phyloP scores from a whole-genome alignment of 2,797 vertebrate genomes.

The Fistularia tabacaria region DNA sequence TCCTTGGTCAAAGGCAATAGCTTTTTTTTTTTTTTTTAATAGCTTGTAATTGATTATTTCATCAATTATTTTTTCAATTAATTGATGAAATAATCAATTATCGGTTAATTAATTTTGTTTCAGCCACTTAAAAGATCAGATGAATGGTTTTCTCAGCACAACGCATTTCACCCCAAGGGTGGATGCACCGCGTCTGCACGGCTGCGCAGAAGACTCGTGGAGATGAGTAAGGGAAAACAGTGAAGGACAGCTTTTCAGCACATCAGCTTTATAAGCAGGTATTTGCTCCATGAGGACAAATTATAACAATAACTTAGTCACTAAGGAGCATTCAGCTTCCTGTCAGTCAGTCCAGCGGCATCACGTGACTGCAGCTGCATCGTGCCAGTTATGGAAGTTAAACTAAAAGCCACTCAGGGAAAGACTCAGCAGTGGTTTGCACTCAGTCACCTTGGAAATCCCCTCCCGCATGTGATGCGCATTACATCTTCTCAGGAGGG shows the following conservation, averaged over 20 bases:
- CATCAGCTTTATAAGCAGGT: slow-evolving; percentile 32
- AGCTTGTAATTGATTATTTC: too few species aligned
- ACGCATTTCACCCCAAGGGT: too few species aligned
- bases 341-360: slow-evolving; percentile 8
- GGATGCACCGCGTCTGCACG: too few species aligned
- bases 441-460: slow-evolving; percentile 24
- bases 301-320: slow-evolving; percentile 18
- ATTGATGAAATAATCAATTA: too few species aligned
- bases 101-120: too few species aligned
- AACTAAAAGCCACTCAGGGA: slow-evolving; percentile 13
- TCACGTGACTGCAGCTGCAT: slow-evolving; percentile 8
- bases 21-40: too few species aligned
- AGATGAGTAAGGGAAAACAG: not conserved
- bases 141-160: too few species aligned
- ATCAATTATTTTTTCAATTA: too few species aligned
- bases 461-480: slow-evolving; percentile 14
- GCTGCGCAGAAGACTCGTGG: not conserved
- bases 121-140: too few species aligned
- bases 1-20: too few species aligned
- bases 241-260: slow-evolving; percentile 2
- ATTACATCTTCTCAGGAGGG: slow-evolving; percentile 13
- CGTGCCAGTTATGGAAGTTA: slow-evolving; percentile 3
- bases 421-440: not conserved
- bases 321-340: not conserved
- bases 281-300: slow-evolving; percentile 21